Conservation (phyloP, 2,113 vertebrate species). For the Labeo catla region DNA sequence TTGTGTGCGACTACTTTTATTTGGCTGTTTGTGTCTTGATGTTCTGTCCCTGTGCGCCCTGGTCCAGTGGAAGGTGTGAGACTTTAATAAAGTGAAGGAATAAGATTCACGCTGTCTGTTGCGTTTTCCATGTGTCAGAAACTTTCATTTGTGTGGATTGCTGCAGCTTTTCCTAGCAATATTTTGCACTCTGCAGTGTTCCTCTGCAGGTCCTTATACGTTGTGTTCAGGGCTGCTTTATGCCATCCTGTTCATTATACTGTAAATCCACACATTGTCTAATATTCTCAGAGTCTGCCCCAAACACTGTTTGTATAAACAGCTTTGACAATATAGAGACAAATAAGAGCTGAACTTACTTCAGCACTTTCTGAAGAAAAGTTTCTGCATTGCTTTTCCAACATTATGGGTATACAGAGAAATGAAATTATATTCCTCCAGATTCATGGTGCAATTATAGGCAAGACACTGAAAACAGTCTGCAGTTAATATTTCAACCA, state of each 20-base stretch:
- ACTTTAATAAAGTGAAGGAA: slow-evolving; percentile 38
- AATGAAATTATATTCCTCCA: not conserved
- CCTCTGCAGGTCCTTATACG: not conserved
- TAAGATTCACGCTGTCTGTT: not conserved
- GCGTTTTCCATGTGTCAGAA: not conserved
- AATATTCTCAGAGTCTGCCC: not conserved
- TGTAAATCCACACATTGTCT: not conserved
- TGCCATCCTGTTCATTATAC: not conserved
- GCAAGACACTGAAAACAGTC: not conserved
- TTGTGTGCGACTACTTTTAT: slow-evolving; percentile 8
- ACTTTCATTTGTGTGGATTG: not conserved
- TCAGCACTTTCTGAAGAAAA: slow-evolving; percentile 7
- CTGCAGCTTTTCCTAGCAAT: not conserved
- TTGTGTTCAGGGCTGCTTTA: not conserved
- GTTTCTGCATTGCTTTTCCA: not conserved
- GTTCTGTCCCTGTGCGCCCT: slow-evolving; percentile 8
- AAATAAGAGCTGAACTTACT: not conserved
- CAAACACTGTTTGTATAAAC: not conserved
- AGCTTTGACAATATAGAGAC: not conserved
- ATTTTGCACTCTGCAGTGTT: not conserved
- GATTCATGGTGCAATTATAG: not conserved
- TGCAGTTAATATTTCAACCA: not conserved
- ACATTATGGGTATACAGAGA: not conserved
- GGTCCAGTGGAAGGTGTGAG: not conserved
- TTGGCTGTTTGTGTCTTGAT: slow-evolving; percentile 14